Evolutionary conservation across 2,797 vertebrate species (phyloP).

Genomic region (Dallia pectoralis): DNA sequence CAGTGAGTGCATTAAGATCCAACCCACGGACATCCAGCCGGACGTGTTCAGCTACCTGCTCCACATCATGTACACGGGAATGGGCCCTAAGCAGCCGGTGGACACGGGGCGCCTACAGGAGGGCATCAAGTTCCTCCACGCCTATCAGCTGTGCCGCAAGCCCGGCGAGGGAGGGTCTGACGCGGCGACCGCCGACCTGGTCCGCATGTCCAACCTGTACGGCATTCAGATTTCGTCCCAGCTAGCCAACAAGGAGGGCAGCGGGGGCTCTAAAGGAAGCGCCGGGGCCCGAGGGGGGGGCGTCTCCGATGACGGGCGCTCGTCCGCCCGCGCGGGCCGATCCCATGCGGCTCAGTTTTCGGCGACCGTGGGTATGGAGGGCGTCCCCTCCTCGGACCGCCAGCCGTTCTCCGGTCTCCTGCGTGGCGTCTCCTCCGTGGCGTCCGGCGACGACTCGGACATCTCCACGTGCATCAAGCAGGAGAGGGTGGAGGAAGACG

Average conservation of each 20-base stretch:
- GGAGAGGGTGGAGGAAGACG: slow-evolving; percentile 80
- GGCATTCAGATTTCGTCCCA: slow-evolving; percentile 97
- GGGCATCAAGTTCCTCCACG: slow-evolving; percentile 93
- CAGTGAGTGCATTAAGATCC: slow-evolving; percentile 99
- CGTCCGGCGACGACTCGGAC: slow-evolving; percentile 76
- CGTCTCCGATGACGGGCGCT: slow-evolving; percentile 56
- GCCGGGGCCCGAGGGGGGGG: slow-evolving; percentile 25
- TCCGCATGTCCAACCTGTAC: slow-evolving; percentile 94
- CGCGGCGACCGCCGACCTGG: slow-evolving; percentile 70
- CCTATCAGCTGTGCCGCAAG: slow-evolving; percentile 88
- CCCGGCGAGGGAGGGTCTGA: slow-evolving; percentile 74
- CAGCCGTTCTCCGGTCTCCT: slow-evolving; percentile 64
- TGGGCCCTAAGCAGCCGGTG: slow-evolving; percentile 89
- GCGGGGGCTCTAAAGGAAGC: slow-evolving; percentile 57
- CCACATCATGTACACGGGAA: slow-evolving; percentile 97
- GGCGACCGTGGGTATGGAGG: slow-evolving; percentile 83
- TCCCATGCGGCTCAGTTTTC: slow-evolving; percentile 79
- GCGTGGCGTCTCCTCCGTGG: slow-evolving; percentile 64
- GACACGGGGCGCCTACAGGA: slow-evolving; percentile 90
- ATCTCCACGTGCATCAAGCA: slow-evolving; percentile 82
- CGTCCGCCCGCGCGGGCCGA: slow-evolving; percentile 64
- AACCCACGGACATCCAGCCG: slow-evolving; percentile 96
- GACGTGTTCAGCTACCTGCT: slow-evolving; percentile 98
- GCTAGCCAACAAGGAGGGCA: slow-evolving; percentile 77
- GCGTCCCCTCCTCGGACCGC: slow-evolving; percentile 69